These are phyloP conservation scores for Sparus aurata DNA, from an alignment of 2,797 vertebrate genomes.

Conservation along the genomic window DNA sequence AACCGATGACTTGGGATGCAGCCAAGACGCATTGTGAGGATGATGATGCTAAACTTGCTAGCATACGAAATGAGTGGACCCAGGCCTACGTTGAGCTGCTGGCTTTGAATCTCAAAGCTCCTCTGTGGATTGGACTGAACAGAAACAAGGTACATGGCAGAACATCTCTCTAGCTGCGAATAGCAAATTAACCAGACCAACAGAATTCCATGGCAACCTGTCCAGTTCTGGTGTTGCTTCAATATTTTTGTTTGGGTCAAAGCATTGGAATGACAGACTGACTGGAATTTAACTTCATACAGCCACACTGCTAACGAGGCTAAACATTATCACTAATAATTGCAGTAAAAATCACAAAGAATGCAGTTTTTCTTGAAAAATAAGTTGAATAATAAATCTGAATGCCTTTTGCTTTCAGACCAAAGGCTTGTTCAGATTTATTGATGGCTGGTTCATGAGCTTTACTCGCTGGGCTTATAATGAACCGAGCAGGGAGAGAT, in stretches of 20 bases:
- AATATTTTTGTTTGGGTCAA: background rate
- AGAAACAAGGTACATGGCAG: conserved; percentile 83
- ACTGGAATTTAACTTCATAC: background rate
- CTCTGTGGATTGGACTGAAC: conserved; percentile 90
- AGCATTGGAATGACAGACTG: background rate
- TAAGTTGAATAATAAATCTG: background rate
- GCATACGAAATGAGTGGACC: conserved; percentile 79
- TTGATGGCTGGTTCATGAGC: conserved; percentile 87
- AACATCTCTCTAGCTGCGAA: background rate
- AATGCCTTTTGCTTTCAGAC: conserved; percentile 79
- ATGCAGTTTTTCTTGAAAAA: background rate
- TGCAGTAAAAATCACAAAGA: background rate
- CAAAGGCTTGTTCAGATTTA: conserved; percentile 83
- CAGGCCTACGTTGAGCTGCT: conserved; percentile 83
- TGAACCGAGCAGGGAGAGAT: conserved; percentile 85
- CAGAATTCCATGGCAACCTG: too few species aligned
- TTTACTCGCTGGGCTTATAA: conserved; percentile 85
- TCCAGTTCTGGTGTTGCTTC: too few species aligned
- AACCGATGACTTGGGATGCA: conserved; percentile 86
- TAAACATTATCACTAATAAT: too few species aligned
- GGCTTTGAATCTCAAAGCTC: conserved; percentile 73
- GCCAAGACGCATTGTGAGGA: conserved; percentile 79
- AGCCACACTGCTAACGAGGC: background rate
- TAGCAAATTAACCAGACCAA: background rate
- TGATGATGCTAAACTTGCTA: conserved; percentile 79